Percentiles rank a stretch among this genome's conserved stretches.
phyloP scores from a whole-genome alignment of 1,140 invertebrate species.

The Sitobion miscanthi region DNA sequence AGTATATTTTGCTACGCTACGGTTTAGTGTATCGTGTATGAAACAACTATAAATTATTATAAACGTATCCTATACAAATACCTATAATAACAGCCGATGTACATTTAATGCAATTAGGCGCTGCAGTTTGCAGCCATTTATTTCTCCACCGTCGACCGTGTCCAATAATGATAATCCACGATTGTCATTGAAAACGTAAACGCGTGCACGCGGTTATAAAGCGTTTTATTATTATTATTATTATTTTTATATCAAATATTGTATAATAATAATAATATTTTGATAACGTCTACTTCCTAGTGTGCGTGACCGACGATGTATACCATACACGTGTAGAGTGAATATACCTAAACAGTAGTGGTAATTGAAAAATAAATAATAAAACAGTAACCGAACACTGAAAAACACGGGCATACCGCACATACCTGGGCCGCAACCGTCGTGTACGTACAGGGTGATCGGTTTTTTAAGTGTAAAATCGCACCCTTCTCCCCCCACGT shows the following conservation, averaged over 20 bases:
- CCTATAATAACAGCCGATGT: neutral
- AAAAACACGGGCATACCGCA: neutral
- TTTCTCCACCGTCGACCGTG: neutral
- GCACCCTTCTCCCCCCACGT: neutral
- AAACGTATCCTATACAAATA: neutral
- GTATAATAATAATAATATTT: neutral
- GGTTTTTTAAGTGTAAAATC: neutral
- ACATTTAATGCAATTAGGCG: neutral
- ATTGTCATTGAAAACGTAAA: neutral
- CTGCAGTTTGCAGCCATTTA: neutral
- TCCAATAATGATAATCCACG: neutral
- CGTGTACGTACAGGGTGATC: neutral
- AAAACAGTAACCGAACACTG: neutral
- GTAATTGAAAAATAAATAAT: neutral
- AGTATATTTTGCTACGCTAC: neutral
- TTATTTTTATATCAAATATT: neutral
- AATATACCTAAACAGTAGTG: neutral
- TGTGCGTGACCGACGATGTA: neutral
- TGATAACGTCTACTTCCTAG: neutral
- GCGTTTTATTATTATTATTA: neutral
- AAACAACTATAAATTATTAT: neutral
- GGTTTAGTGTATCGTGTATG: neutral
- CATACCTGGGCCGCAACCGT: neutral
- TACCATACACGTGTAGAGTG: neutral
- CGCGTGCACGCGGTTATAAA: neutral